These are phyloP conservation scores for Cephalotes varians DNA, from an alignment of 2,888 invertebrate genomes.

Conservation along the genomic window DNA sequence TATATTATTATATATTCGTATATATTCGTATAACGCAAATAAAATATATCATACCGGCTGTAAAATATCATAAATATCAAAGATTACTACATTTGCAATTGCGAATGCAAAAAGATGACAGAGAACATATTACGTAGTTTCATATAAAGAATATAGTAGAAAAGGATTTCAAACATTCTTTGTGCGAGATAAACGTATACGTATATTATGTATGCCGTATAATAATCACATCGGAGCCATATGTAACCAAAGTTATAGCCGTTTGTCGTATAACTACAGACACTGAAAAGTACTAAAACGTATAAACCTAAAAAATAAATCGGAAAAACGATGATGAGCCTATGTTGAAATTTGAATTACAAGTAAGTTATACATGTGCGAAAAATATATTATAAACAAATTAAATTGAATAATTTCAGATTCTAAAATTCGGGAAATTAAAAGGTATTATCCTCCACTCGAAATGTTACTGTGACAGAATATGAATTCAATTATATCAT, in stretches of 20 bases:
- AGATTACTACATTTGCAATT: background rate
- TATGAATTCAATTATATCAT: too few relatives aligned
- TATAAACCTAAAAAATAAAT: background rate
- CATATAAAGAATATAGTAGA: background rate
- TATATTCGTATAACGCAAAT: background rate
- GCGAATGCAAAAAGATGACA: background rate
- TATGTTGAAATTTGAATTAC: background rate
- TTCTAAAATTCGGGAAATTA: background rate
- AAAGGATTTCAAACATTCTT: conserved; percentile 15
- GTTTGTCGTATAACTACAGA: background rate
- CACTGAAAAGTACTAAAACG: background rate
- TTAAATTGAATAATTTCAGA: background rate
- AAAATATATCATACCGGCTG: background rate
- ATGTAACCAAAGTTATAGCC: background rate
- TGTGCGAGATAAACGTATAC: conserved; percentile 4
- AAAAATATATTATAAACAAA: background rate
- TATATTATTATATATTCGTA: background rate
- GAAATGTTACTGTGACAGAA: background rate
- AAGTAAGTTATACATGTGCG: background rate
- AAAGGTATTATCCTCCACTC: background rate
- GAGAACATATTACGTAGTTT: background rate
- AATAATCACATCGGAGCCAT: conserved; percentile 3
- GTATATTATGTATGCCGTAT: conserved; percentile 2
- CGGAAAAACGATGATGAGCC: background rate
- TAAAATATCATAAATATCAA: background rate